These are phyloP conservation scores for Phymorhynchus buccinoides DNA, from an alignment of 1,140 invertebrate species.

Conservation along the genomic window DNA sequence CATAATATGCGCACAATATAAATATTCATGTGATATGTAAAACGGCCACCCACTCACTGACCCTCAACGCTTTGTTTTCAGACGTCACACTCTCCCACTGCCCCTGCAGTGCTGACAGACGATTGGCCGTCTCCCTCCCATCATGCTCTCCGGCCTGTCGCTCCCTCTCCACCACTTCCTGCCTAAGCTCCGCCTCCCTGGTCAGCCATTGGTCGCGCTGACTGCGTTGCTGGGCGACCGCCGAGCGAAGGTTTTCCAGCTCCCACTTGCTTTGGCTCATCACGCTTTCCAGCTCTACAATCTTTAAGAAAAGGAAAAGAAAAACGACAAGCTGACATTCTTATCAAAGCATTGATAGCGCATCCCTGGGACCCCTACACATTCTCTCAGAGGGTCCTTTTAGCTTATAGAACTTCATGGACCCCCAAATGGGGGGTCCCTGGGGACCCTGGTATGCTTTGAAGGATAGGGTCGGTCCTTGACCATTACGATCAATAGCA, in stretches of 20 bases:
- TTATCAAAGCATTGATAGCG: neutral
- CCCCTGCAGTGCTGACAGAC: neutral
- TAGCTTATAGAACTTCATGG: too few species aligned
- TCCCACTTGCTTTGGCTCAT: constrained; percentile 41
- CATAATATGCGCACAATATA: too few species aligned
- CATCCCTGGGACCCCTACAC: neutral
- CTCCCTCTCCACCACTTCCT: neutral
- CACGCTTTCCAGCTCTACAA: constrained; percentile 20
- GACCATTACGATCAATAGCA: too few species aligned
- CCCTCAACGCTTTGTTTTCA: neutral
- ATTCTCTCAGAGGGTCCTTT: too few species aligned
- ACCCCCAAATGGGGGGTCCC: too few species aligned
- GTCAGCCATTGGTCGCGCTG: neutral
- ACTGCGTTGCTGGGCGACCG: neutral
- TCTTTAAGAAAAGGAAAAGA: neutral
- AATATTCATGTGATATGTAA: too few species aligned
- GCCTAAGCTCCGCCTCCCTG: constrained; percentile 27
- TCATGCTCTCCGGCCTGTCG: constrained; percentile 4
- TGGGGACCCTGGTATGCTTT: too few species aligned
- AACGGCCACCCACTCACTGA: neutral
- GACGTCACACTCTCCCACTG: neutral
- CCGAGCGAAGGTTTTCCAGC: constrained; percentile 22
- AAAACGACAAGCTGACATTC: neutral
- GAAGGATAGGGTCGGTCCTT: too few species aligned
- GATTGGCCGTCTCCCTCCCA: neutral